These are phyloP conservation scores for Bombus breviceps DNA, from an alignment of 1,140 invertebrate species.

Conservation along the genomic window DNA sequence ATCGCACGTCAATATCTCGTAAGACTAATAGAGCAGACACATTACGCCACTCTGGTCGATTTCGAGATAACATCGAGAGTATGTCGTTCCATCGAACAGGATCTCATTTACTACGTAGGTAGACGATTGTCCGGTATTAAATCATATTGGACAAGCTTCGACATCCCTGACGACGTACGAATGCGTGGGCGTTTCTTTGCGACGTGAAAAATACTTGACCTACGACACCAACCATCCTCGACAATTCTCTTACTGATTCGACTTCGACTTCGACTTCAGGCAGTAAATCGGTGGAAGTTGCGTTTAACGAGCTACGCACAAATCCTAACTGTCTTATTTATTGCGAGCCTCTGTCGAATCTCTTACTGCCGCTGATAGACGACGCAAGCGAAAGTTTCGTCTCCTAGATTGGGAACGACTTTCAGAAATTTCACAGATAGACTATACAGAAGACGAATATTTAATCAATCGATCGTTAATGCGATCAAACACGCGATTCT, in stretches of 20 bases:
- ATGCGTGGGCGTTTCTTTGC: constrained; percentile 43
- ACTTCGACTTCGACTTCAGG: constrained; percentile 12
- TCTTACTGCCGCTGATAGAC: background rate
- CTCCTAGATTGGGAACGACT: background rate
- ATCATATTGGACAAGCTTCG: constrained; percentile 44
- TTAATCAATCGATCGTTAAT: background rate
- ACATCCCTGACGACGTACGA: background rate
- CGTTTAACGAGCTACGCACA: constrained; percentile 48
- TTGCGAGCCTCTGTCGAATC: background rate
- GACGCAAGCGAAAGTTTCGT: constrained; percentile 14
- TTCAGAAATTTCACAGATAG: background rate
- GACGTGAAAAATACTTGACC: constrained; percentile 53
- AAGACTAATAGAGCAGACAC: constrained; percentile 11
- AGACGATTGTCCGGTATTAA: constrained; percentile 40
- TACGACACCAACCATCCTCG: constrained; percentile 21
- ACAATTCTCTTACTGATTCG: background rate
- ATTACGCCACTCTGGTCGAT: constrained; percentile 26
- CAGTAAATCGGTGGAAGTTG: constrained; percentile 22
- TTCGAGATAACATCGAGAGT: constrained; percentile 33
- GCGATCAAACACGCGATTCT: background rate
- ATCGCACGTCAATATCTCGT: constrained; percentile 27
- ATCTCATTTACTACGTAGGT: constrained; percentile 26
- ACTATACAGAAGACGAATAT: background rate
- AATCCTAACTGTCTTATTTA: constrained; percentile 44
- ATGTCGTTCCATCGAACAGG: background rate